Percentiles rank a stretch among this genome's conserved stretches.
phyloP scores from a whole-genome alignment of 2,888 invertebrate genomes.

The Portevinia maculata region DNA sequence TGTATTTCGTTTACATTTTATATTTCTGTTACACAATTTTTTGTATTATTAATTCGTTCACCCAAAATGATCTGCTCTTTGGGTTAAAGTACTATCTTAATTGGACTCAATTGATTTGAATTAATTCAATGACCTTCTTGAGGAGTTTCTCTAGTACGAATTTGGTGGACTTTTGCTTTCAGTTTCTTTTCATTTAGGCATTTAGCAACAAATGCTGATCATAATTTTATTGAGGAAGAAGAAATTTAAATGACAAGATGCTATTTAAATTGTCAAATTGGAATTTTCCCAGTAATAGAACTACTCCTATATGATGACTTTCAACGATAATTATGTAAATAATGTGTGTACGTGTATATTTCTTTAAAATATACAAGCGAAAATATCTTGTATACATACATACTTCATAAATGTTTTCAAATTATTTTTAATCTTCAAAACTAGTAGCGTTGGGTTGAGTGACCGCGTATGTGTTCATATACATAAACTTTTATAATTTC shows the following conservation, averaged over 20 bases:
- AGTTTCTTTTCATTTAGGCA: constrained; percentile 23
- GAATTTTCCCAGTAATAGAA: too few species aligned
- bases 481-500: too few species aligned
- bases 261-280: too few species aligned
- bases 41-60: constrained; percentile 13
- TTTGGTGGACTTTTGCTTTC: constrained; percentile 23
- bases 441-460: too few species aligned
- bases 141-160: constrained; percentile 9
- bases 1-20: background rate
- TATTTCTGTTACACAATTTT: constrained; percentile 22
- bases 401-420: too few species aligned
- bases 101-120: constrained; percentile 67
- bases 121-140: constrained; percentile 52
- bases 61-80: constrained; percentile 38
- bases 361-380: too few species aligned
- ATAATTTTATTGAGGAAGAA: background rate
- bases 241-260: background rate
- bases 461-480: too few species aligned
- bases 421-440: too few species aligned
- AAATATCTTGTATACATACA: too few species aligned
- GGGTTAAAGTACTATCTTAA: constrained; percentile 40
- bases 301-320: too few species aligned
- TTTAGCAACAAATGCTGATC: constrained; percentile 29
- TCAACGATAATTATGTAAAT: too few species aligned
- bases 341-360: too few species aligned